Evolutionary conservation across 2,888 invertebrate genomes (phyloP).

Genomic region (Epinotia brunnichana): DNA sequence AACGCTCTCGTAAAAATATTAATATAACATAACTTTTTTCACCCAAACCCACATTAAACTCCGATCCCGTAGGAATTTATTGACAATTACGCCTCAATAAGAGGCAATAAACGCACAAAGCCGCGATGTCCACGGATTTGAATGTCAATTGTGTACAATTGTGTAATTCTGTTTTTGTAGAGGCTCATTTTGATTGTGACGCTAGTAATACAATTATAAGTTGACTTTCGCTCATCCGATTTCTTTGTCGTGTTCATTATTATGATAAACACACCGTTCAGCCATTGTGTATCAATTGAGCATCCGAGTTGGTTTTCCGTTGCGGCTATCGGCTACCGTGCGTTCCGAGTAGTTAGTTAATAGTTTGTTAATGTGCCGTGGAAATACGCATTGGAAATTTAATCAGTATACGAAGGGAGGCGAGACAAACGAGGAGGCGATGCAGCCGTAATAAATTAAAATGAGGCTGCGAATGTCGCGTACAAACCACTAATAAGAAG

Average conservation of each 20-base stretch:
- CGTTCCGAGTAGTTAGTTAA: slow-evolving; percentile 12
- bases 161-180: slow-evolving; percentile 81
- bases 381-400: slow-evolving; percentile 48
- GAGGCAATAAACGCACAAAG: slow-evolving; percentile 82
- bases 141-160: slow-evolving; percentile 83
- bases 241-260: slow-evolving; percentile 76
- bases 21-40: slow-evolving; percentile 84
- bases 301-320: slow-evolving; percentile 66
- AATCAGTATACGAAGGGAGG: slow-evolving; percentile 47
- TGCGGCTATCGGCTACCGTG: slow-evolving; percentile 39
- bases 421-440: slow-evolving; percentile 48
- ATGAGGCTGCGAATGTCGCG: slow-evolving; percentile 68
- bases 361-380: slow-evolving; percentile 25
- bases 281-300: slow-evolving; percentile 73
- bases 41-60: slow-evolving; percentile 84
- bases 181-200: slow-evolving; percentile 80
- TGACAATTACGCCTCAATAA: slow-evolving; percentile 84
- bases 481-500: slow-evolving; percentile 79
- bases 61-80: slow-evolving; percentile 83
- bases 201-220: slow-evolving; percentile 78
- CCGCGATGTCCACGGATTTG: slow-evolving; percentile 82
- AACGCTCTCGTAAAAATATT: slow-evolving; percentile 84
- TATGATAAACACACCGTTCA: slow-evolving; percentile 74
- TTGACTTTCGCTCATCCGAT: slow-evolving; percentile 73
- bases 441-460: slow-evolving; percentile 69